These are phyloP conservation scores for Staurois parvus DNA, from an alignment of 2,797 vertebrate genomes.

Conservation along the genomic window DNA sequence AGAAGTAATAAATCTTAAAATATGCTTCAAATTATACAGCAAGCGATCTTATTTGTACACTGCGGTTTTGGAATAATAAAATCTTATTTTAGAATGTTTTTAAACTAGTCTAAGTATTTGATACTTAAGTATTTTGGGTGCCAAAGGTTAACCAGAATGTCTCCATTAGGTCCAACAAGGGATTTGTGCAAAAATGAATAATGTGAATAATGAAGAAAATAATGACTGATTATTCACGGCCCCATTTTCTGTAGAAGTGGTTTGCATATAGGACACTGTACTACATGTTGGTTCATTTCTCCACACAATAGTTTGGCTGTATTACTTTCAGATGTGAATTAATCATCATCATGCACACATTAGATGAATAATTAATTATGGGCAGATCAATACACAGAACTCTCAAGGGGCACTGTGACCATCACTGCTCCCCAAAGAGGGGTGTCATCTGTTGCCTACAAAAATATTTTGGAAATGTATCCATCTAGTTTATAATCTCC, in stretches of 20 bases:
- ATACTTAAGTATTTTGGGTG: constrained; percentile 11
- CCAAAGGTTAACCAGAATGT: constrained; percentile 32
- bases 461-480: not conserved
- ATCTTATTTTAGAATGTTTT: constrained; percentile 48
- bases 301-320: not conserved
- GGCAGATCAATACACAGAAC: not conserved
- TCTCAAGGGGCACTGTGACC: not conserved
- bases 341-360: not conserved
- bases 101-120: constrained; percentile 27
- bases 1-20: constrained; percentile 32
- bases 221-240: not conserved
- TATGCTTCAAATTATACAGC: constrained; percentile 32
- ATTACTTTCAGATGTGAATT: not conserved
- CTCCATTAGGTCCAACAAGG: not conserved
- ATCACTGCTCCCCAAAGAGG: not conserved
- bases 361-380: not conserved
- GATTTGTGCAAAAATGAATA: not conserved
- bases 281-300: not conserved
- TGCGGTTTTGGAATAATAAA: constrained; percentile 45
- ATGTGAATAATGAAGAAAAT: not conserved
- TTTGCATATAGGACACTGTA: not conserved
- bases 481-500: not conserved
- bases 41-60: constrained; percentile 36
- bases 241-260: not conserved
- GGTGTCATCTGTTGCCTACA: not conserved